Percentiles rank a stretch among this genome's conserved stretches.
Evolutionary conservation across 2,797 vertebrate species (phyloP).

Genomic region (Neosilurus mollespiculum): DNA sequence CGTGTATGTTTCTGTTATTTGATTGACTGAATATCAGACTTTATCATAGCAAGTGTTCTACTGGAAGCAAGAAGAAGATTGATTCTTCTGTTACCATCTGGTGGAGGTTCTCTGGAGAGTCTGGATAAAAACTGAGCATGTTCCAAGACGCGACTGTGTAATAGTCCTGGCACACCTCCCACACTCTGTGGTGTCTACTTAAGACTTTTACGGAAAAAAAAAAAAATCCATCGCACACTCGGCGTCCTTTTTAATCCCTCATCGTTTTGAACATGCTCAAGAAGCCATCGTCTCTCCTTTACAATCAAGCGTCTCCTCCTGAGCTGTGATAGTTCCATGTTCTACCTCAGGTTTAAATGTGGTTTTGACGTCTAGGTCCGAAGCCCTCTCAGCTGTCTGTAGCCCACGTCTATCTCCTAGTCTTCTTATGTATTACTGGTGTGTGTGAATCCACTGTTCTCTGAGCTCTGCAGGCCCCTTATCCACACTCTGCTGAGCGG

Average conservation of each 20-base stretch:
- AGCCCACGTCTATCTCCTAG: slow-evolving; percentile 18
- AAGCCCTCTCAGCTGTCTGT: slow-evolving; percentile 9
- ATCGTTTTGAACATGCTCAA: not conserved
- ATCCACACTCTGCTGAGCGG: slow-evolving; percentile 41
- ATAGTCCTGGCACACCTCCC: slow-evolving; percentile 9
- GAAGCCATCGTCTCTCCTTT: slow-evolving; percentile 26
- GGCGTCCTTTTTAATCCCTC: slow-evolving; percentile 17
- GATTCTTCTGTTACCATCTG: slow-evolving; percentile 20
- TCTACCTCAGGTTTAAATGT: slow-evolving; percentile 70
- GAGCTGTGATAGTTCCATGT: slow-evolving; percentile 47
- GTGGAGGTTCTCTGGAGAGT: slow-evolving; percentile 41
- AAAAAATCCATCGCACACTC: not conserved
- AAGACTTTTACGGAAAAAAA: not conserved
- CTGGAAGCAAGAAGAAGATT: slow-evolving; percentile 20
- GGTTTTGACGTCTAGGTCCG: slow-evolving; percentile 35
- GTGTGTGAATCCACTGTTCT: slow-evolving; percentile 52
- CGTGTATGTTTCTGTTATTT: slow-evolving; percentile 40
- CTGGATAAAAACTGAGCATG: not conserved
- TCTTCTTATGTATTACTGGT: slow-evolving; percentile 25
- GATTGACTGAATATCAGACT: slow-evolving; percentile 30
- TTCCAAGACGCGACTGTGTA: slow-evolving; percentile 37
- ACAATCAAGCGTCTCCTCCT: slow-evolving; percentile 13
- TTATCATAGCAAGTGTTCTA: not conserved
- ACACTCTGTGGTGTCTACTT: not conserved
- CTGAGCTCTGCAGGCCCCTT: slow-evolving; percentile 43